phyloP scores from a whole-genome alignment of 2,888 invertebrate genomes.

The Muschampia staudingeri region DNA sequence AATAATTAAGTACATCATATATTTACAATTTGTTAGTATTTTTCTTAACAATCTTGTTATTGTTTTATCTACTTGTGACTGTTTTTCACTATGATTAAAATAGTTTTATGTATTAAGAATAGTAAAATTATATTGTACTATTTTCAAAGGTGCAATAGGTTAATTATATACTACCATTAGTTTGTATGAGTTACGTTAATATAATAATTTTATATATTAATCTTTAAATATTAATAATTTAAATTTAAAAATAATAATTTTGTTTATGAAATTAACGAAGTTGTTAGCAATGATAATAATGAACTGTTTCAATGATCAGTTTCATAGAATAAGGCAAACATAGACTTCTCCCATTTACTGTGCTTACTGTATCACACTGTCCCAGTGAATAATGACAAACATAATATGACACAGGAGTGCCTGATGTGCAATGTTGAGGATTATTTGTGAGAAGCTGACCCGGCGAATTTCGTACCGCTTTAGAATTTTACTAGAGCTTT shows the following conservation, averaged over 20 bases:
- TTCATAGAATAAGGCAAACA: not conserved
- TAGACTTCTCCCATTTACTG: not conserved
- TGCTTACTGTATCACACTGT: no score
- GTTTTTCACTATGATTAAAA: constrained; percentile 31
- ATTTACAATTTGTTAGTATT: constrained; percentile 52
- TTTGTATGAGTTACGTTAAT: not conserved
- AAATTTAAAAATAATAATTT: no score
- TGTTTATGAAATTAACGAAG: not conserved
- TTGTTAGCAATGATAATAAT: not conserved
- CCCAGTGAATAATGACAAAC: no score
- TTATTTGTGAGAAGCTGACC: no score
- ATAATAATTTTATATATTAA: not conserved
- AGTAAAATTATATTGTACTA: not conserved
- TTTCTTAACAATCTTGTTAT: constrained; percentile 34
- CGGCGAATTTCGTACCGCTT: no score
- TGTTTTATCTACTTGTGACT: constrained; percentile 25
- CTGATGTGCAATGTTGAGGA: no score
- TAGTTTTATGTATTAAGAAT: constrained; percentile 1
- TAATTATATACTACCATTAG: constrained; percentile 10
- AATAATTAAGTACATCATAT: constrained; percentile 42
- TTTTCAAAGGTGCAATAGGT: constrained; percentile 34
- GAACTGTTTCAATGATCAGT: not conserved
- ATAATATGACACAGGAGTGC: no score
- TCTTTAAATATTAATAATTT: not conserved
- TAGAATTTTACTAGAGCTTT: no score